Base-by-base conservation (phyloP, 1,140 invertebrate genomes). In the Bradynema listronoti region DNA sequence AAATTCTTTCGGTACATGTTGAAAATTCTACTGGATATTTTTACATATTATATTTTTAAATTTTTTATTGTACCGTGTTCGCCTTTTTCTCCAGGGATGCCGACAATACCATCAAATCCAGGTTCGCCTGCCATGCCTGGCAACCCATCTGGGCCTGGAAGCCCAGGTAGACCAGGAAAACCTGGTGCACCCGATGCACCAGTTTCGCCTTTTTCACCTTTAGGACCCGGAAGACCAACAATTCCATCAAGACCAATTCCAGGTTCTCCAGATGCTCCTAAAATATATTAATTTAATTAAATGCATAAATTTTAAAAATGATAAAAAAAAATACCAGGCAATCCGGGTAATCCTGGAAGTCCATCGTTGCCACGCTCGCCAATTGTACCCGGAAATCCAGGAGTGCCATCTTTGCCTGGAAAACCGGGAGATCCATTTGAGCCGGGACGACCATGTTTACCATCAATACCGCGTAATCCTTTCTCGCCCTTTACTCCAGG, bases 401-500 rank as follows among this genome's bases (percentile, higher is more conserved):
- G n/a, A n/a, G n/a, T n/a, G n/a, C n/a, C n/a, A n/a, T n/a, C n/a
- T n/a, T n/a, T n/a, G n/a, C n/a, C n/a, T n/a, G n/a, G n/a, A n/a
- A n/a, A n/a, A n/a, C n/a, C n/a, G n/a, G n/a, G n/a, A n/a, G n/a
- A n/a, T n/a, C n/a, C n/a, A n/a, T n/a, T n/a, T n/a, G n/a, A n/a
- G n/a, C n/a, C n/a, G 57, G 58, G 58, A 41, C 66, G 16, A 36
- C 85, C 86, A 53, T 50, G 34, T 39, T 22, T 6, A 43, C 53
- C 75, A 33, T 59, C 56, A 24, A 58, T 34, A 9, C 75, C 73
- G 11, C 46, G 60, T 30, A 68, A 41, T 39, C 73, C 72, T 27
- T 59, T 56, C 7, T 47, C 41, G 19, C 65, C 62, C 29, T 58
- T 54, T 4, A 59, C 39, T 42, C 74, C 87, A 4, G 86, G 86